Base-by-base conservation (phyloP, 37 sponge, comb jelly and placozoan species). In the Chondrosia reniformis region DNA sequence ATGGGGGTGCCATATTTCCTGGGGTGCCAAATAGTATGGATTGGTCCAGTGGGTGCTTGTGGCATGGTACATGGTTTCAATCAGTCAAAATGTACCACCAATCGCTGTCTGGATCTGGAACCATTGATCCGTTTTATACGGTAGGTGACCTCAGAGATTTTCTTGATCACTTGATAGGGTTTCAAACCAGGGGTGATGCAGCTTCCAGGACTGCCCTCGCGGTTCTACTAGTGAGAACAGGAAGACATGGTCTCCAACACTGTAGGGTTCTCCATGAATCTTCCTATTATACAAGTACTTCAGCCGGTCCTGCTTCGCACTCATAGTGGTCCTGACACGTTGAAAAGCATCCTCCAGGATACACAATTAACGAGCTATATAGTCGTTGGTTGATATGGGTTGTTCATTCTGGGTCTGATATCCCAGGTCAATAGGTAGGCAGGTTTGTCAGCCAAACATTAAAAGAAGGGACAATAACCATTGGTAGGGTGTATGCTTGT, bases 161-260 rank as follows among this genome's bases (percentile, higher is more conserved):
- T 3, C 65, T 82, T 72, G 10, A 61, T 43, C 25, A 87, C 78
- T 32, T 33, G 4, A 39, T 27, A 87, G 17, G 88, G 83, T 6
- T 77, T n/a, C 84, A 19, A 21, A 67, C 82, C 87, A 86, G 28
- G 81, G 78, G 45, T 71, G 82, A 42, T 81, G 79, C 0, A 86
- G 71, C 40, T 81, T 86, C 79, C 33, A 77, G 17, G 78, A 81
- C 24, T 57, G 31, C n/a, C 79, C 78, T 28, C 45, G 57, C 45
- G 67, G 67, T 6, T 80, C 80, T 13, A 43, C 80, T 63, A 84
- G 67, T 8, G 67, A 75, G 66, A 77, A 82, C 24, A 83, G 32
- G 78, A 78, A 88, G 10, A 88, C 89, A 31, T 63, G 31, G n/a
- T 87, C 83, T 42, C 79, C 87, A 33, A 72, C 79, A 17, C 69